Conservation (phyloP, 2,113 vertebrate genomes). For the Pungitius pungitius region DNA sequence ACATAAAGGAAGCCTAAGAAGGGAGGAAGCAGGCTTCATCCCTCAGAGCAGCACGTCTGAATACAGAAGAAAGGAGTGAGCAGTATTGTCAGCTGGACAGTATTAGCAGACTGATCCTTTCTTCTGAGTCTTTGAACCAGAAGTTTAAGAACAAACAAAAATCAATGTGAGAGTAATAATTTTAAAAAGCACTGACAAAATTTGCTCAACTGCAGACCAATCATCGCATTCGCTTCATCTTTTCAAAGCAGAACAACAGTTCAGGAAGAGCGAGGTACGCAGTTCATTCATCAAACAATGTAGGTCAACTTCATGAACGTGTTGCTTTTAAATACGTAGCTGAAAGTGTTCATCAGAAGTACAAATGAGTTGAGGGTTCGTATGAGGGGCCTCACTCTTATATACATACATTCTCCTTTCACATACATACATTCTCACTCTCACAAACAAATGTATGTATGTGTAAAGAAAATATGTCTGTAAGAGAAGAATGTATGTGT, state of each 20-base stretch:
- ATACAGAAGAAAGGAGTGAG: constrained; percentile 53
- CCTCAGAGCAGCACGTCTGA: constrained; percentile 48
- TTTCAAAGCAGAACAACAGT: no score
- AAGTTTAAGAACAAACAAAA: constrained; percentile 48
- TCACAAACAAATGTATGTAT: no score
- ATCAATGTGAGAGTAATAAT: neutral
- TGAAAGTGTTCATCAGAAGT: neutral
- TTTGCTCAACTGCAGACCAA: no score
- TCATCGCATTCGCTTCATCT: no score
- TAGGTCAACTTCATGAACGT: neutral
- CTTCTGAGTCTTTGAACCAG: constrained; percentile 45
- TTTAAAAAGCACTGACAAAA: constrained; percentile 31
- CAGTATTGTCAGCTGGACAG: constrained; percentile 57
- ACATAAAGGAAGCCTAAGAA: constrained; percentile 36
- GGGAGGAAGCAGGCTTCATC: constrained; percentile 58
- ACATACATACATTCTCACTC: no score
- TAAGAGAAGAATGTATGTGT: no score
- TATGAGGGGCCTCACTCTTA: no score
- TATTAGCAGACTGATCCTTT: constrained; percentile 59
- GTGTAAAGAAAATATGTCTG: no score
- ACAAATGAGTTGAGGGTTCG: neutral
- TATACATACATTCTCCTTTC: no score
- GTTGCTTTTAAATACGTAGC: neutral
- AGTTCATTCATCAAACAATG: constrained; percentile 12
- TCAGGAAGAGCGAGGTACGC: no score